Evolutionary conservation across 2,797 vertebrate species (phyloP), one percentile per base, ranked within the genome.

Genomic region (Sciurus carolinensis): DNA sequence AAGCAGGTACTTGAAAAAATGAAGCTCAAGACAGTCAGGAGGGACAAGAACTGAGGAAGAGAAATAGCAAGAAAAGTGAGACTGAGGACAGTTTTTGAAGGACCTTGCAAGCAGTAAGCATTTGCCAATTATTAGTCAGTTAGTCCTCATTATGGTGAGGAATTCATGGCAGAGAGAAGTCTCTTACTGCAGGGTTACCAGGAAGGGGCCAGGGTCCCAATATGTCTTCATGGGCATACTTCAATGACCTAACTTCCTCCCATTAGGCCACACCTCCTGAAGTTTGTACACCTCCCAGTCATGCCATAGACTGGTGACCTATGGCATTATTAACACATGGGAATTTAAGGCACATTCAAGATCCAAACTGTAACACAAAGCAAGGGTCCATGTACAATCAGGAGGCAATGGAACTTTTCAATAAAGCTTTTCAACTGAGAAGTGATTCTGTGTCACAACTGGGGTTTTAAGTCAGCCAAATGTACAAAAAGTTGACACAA

Each of bases 171-270:
- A 39, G 39, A 30, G n/a, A 8, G 20, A 36, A 57, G 8, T 24
- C 54, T 4, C 50, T 52, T 11, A 28, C 5, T 0, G 30, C 39
- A 30, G 57, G 1, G 10, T 20, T 9, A 24, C 36, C 26, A 42
- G 36, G 8, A 28, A 86, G 26, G 13, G 50, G 17, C 18, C n/a
- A 13, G 15, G 15, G 20, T 36, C n/a, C 36, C 28, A 73, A 11
- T 12, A 13, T 14, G 0, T 36, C 11, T 73, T 17, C 36, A 28
- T 42, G 11, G 18, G 11, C 6, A 11, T 6, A 4, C 10, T 5
- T 8, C 69, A 73, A 18, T 33, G 52, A 30, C 36, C 3, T 22
- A 30, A 73, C 28, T 17, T 75, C 18, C 7, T 62, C 10, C 54
- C 20, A 62, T 26, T 57, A 8, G 24, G 4, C 39, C 18, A 0